Base-by-base conservation (phyloP, 2,888 invertebrate species). In the Chironomus riparius region DNA sequence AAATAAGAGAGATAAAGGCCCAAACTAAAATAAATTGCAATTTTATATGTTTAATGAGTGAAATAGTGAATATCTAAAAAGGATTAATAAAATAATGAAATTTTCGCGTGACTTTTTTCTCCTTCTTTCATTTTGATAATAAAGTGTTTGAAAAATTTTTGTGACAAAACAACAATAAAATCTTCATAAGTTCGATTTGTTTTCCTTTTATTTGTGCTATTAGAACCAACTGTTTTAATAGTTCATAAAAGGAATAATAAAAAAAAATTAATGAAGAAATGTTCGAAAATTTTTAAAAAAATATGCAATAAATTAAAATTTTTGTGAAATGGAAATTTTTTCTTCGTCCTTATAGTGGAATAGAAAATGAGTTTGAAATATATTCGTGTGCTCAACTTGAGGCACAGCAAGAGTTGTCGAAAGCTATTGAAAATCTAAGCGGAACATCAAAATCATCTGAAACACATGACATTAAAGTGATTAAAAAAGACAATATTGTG, bases 361-460 rank as follows among this genome's bases (percentile, higher is more conserved):
- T 84, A 82, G 84, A 84, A 80, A 84, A 84, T 80, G 81, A 83
- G 81, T 80, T 83, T 83, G 84, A 84, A 81, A 84, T 84, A 79
- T 84, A 83, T 80, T 83, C 84, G 79, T 82, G 82, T 81, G 82
- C 81, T 79, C 84, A 84, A 82, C 82, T 82, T 81, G 84, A 83
- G 81, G 84, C 83, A 81, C 81, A 80, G 79, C 79, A 78, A 79
- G 77, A 78, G 79, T 74, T 76, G 18, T 72, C 71, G 77, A 76
- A 77, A 79, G 77, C 22, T 28, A 38, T 76, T 70, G 71, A 65
- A 48, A 38, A 38, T 38, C 10, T 38, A 38, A 38, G 10, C 38
- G 38, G 38, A 38, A 18, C 38, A 15, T 13, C 38, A 15, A 38
- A 13, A 38, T 13, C 68, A 2, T 13, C 38, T 15, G 65, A 65